phyloP scores from a whole-genome alignment of 2,888 invertebrate genomes.

The Tetrapedia diversipes region DNA sequence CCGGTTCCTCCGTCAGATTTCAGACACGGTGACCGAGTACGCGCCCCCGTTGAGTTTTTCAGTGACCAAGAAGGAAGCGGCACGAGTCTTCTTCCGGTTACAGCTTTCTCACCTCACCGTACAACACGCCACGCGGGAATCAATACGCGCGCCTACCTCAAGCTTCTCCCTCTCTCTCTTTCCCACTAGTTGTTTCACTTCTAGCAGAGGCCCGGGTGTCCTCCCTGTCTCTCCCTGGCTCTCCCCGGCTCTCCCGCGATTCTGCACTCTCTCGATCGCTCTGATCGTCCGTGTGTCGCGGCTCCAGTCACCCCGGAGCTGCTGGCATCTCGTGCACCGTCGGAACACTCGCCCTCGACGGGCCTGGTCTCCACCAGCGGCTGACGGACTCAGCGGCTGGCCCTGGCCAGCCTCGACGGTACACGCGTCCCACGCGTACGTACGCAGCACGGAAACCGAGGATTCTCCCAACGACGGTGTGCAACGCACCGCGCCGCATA shows the following conservation, averaged over 20 bases:
- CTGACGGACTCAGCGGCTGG: background rate
- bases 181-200: constrained; percentile 39
- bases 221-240: constrained; percentile 29
- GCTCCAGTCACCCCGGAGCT: constrained; percentile 12
- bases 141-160: constrained; percentile 70
- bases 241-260: constrained; percentile 20
- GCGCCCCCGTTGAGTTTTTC: constrained; percentile 62
- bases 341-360: background rate
- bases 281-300: constrained; percentile 19
- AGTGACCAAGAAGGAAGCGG: constrained; percentile 59
- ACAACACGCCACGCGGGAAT: constrained; percentile 73
- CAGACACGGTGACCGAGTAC: constrained; percentile 28
- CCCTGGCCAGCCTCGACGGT: background rate
- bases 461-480: constrained; percentile 53
- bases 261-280: constrained; percentile 19
- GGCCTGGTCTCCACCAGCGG: background rate
- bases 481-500: constrained; percentile 71
- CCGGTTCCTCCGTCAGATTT: background rate
- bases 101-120: constrained; percentile 72
- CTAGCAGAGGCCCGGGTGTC: constrained; percentile 26
- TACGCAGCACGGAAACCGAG: constrained; percentile 38
- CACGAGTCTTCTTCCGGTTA: constrained; percentile 69
- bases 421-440: constrained; percentile 32
- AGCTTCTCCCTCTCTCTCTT: constrained; percentile 61
- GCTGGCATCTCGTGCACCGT: constrained; percentile 11